These are phyloP conservation scores for Cabera pusaria DNA, from an alignment of 2,888 invertebrate species.

Conservation along the genomic window DNA sequence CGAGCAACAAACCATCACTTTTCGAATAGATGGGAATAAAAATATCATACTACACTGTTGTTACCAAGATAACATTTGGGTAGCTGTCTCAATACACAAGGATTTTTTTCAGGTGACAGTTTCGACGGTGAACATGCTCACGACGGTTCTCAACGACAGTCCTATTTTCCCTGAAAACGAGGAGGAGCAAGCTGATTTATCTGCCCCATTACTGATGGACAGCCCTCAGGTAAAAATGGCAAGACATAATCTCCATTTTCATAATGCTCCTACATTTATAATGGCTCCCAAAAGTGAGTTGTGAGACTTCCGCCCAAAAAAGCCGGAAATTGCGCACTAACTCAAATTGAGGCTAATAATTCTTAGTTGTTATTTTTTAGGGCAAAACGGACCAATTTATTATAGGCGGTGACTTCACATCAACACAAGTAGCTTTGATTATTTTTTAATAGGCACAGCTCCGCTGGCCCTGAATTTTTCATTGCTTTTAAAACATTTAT, in stretches of 20 bases:
- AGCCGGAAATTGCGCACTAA: slow-evolving; percentile 6
- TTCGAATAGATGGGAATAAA: too few relatives aligned
- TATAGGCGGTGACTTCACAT: too few relatives aligned
- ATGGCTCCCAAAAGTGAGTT: slow-evolving; percentile 3
- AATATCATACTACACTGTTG: too few relatives aligned
- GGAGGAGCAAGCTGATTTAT: slow-evolving; percentile 86
- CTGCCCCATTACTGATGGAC: slow-evolving; percentile 91
- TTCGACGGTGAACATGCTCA: slow-evolving; percentile 95
- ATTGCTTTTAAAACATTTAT: too few relatives aligned
- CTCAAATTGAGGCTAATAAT: slow-evolving; percentile 14
- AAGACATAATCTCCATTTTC: slow-evolving; percentile 29
- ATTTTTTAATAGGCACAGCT: too few relatives aligned
- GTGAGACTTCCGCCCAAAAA: neutral
- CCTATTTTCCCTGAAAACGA: slow-evolving; percentile 93
- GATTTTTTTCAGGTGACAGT: slow-evolving; percentile 86
- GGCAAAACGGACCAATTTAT: too few relatives aligned
- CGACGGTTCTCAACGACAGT: slow-evolving; percentile 93
- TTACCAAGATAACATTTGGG: too few relatives aligned
- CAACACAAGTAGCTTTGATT: too few relatives aligned
- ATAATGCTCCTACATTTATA: slow-evolving; percentile 30
- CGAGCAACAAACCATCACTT: too few relatives aligned
- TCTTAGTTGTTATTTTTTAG: slow-evolving; percentile 12
- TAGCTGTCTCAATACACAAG: too few relatives aligned
- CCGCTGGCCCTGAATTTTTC: too few relatives aligned
- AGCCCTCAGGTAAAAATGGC: slow-evolving; percentile 85